These are phyloP conservation scores for Apeltes quadracus DNA, from an alignment of 2,113 vertebrate species.

Conservation along the genomic window DNA sequence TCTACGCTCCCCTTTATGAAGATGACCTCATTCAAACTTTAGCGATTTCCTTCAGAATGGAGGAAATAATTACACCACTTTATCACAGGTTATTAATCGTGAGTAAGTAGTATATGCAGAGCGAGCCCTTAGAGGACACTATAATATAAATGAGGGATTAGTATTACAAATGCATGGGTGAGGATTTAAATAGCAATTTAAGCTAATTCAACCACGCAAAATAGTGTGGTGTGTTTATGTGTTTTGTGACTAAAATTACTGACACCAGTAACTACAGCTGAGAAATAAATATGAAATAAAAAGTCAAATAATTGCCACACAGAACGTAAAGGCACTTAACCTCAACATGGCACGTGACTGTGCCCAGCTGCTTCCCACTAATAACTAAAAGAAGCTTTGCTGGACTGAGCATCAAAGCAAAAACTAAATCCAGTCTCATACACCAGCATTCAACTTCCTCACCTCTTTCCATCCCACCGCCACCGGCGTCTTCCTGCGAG, in stretches of 20 bases:
- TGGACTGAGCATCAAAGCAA: constrained; percentile 15
- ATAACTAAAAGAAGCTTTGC: constrained; percentile 25
- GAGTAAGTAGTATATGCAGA: neutral
- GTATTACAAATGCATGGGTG: neutral
- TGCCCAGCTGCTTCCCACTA: constrained; percentile 12
- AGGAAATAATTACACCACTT: neutral
- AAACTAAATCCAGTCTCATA: constrained; percentile 15
- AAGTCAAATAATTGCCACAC: neutral
- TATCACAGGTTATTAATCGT: neutral
- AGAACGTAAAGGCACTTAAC: neutral
- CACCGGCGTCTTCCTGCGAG: constrained; percentile 16
- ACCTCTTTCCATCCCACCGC: constrained; percentile 46
- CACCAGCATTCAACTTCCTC: constrained; percentile 23
- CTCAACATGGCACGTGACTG: constrained; percentile 6
- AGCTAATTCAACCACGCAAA: neutral
- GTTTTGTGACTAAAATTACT: neutral
- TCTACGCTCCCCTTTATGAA: neutral
- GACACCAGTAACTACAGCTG: neutral
- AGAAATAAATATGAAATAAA: neutral
- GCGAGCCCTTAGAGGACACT: neutral
- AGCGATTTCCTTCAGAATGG: neutral
- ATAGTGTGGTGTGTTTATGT: neutral
- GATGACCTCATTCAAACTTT: neutral
- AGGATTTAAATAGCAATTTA: neutral
- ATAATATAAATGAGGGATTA: neutral